Evolutionary conservation across 2,113 vertebrate genomes (phyloP), one percentile per base, ranked within the genome.

Genomic region (Chamaea fasciata): DNA sequence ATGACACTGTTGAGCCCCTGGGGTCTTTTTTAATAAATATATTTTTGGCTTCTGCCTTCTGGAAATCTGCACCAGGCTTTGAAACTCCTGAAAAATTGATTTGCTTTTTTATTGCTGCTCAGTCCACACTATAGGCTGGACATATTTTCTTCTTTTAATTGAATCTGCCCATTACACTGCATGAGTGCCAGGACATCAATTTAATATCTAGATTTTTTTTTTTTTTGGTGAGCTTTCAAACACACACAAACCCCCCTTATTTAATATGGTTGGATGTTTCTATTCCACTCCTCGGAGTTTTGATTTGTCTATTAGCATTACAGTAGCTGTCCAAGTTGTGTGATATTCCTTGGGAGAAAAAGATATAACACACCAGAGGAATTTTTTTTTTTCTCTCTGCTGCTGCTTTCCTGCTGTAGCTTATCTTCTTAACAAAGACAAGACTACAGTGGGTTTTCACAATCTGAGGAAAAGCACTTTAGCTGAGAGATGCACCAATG

Each of bases 21-120:
- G 94, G 90, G 90, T 63, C 88, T 79, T 82, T 92, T 83, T 64
- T 50, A 95, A 88, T 96, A 94, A 92, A 94, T 85, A 83, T 62
- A 85, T 91, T 97, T 96, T 96, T 95, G 94, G 94, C 77, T 96
- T 92, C 77, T 91, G 94, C 94, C 95, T 93, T 89, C 74, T 84
- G 77, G 92, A 97, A 94, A 92, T 83, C 79, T 79, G 78, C 81
- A 83, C 69, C 50, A 81, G 76, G 71, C 59, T 92, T 85, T 93
- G 80, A 92, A 96, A 93, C 64, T 86, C 75, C 74, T 85, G 91
- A 86, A 96, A 96, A 92, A 95, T 90, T 92, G 89, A 95, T 96
- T 97, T 93, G 87, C 73, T 90, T 94, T 96, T 93, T 95, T 96
- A 96, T 96, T 94, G 90, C 93, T 96, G 92, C 94, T 96, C 94